Conservation (phyloP, 2,797 vertebrate genomes). For the Simalia tracyae region DNA sequence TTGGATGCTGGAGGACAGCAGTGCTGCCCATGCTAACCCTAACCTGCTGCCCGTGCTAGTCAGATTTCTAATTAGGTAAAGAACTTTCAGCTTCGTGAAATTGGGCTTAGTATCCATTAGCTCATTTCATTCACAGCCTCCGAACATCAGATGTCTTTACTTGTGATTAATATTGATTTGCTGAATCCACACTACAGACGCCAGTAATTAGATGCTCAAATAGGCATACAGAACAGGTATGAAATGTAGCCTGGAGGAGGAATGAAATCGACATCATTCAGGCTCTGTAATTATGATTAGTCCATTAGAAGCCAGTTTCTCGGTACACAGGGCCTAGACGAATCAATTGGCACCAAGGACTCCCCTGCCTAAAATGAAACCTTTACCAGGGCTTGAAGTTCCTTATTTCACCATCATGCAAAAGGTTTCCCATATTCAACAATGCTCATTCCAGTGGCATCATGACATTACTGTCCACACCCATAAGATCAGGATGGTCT, state of each 20-base stretch:
- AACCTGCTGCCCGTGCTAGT: not conserved
- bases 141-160: not conserved
- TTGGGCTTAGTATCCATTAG: not conserved
- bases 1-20: not conserved
- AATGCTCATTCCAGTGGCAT: not conserved
- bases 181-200: not conserved
- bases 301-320: not conserved
- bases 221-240: not conserved
- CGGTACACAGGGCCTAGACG: not conserved
- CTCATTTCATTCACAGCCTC: not conserved
- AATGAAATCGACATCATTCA: not conserved
- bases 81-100: not conserved
- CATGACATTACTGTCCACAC: not conserved
- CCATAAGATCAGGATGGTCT: not conserved
- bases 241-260: not conserved
- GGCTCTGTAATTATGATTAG: not conserved
- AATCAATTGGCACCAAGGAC: not conserved
- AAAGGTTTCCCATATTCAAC: not conserved
- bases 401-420: not conserved
- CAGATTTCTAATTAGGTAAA: slow-evolving; percentile 7
- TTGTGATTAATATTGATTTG: not conserved
- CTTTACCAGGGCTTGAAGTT: not conserved
- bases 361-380: not conserved
- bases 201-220: not conserved
- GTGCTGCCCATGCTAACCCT: not conserved